These are phyloP conservation scores for Colaptes auratus DNA, from an alignment of 2,113 vertebrate species.

Conservation along the genomic window DNA sequence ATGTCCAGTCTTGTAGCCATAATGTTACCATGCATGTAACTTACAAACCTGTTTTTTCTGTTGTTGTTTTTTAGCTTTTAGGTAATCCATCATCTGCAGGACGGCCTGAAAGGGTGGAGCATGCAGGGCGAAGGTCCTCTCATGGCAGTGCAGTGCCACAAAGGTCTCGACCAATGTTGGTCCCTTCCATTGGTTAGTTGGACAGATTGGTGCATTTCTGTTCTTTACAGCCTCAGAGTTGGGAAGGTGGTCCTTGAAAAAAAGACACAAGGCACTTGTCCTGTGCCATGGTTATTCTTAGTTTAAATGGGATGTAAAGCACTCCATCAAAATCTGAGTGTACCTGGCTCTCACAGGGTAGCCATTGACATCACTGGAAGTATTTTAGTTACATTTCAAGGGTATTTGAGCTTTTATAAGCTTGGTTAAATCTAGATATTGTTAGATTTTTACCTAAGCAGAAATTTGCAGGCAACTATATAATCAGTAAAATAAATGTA, in stretches of 20 bases:
- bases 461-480: background rate
- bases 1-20: background rate
- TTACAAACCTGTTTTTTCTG: conserved; percentile 64
- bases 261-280: background rate
- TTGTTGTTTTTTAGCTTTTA: conserved; percentile 87
- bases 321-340: background rate
- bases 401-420: background rate
- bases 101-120: conserved; percentile 84
- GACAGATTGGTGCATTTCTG: background rate
- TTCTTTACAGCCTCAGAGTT: background rate
- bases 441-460: background rate
- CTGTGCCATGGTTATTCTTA: background rate
- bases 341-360: background rate
- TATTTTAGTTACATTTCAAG: background rate
- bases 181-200: conserved; percentile 94
- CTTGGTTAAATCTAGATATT: background rate
- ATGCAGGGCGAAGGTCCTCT: conserved; percentile 80
- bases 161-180: conserved; percentile 81
- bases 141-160: conserved; percentile 82
- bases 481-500: background rate
- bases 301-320: background rate
- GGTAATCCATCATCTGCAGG: conserved; percentile 86
- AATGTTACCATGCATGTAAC: background rate
- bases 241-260: background rate
- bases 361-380: background rate